Base-by-base conservation (phyloP, 2,797 vertebrate species). In the Poeciliopsis gracilis region DNA sequence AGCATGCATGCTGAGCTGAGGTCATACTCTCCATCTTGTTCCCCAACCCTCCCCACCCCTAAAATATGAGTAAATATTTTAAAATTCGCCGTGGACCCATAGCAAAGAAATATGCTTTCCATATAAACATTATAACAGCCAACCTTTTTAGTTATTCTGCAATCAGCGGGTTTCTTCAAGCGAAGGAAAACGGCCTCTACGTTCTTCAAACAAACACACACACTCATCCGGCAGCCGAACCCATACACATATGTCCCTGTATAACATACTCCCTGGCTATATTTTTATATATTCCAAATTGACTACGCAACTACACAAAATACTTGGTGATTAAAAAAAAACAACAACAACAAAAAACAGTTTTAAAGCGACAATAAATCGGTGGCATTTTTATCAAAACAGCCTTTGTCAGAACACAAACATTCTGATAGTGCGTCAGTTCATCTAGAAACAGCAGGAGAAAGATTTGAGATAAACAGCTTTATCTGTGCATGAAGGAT, bases 21-120 rank as follows among this genome's bases (percentile, higher is more conserved):
- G 93, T 93, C 92, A 91, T 84, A 83, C 70, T 25, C 77, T 78
- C 78, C 28, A 38, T 76, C 78, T 84, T 80, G 77, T 84, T 86
- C 80, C 4, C 25, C 66, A 12, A n/a, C 43, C 25, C 13, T 16
- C 7, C 23, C 51, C 82, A 30, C 13, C 57, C 57, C 55, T 25
- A 75, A 86, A 89, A 86, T 80, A 78, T 57, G 80, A 87, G 87
- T 77, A 89, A 91, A 89, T 84, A 81, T 46, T 72, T 47, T 16
- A 88, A 87, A 77, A 86, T 90, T 74, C 45, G 66, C 30, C 79
- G 72, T 72, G 67, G 72, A 47, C 55, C 10, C 41, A 53, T 43
- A 4, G 41, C 81, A 3, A 11, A 87, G 82, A 79, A 66, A 57
- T 10, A 53, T 41, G 57, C 36, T 74, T 86, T 81, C 79, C 78